Conservation (phyloP, 1,140 invertebrate species). For the Procambarus virginalis region DNA sequence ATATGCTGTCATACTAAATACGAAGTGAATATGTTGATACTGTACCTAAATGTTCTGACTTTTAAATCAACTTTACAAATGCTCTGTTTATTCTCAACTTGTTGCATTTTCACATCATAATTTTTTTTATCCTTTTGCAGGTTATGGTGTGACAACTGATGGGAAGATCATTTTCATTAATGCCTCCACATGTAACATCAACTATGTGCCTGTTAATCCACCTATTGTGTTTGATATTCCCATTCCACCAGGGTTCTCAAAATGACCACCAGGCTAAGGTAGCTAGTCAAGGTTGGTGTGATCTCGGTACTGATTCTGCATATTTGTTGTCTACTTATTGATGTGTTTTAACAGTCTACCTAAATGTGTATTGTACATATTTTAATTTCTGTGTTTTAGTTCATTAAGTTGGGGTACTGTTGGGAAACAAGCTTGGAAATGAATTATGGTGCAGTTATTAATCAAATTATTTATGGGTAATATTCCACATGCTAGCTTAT, state of each 20-base stretch:
- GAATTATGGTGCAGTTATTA: no score
- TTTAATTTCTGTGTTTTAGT: background rate
- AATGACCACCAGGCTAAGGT: slow-evolving; percentile 50
- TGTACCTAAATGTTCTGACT: no score
- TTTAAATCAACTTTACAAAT: no score
- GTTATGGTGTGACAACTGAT: slow-evolving; percentile 86
- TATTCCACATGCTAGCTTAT: no score
- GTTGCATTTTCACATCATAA: background rate
- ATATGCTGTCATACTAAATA: no score
- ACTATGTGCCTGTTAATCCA: slow-evolving; percentile 84
- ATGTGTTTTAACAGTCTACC: background rate
- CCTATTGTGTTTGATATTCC: slow-evolving; percentile 89
- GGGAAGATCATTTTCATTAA: slow-evolving; percentile 89
- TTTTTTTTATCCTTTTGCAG: slow-evolving; percentile 72
- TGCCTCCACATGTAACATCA: slow-evolving; percentile 87
- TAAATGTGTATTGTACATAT: background rate
- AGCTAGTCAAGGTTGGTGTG: background rate
- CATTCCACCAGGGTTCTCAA: slow-evolving; percentile 78
- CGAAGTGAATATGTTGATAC: no score
- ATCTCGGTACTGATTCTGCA: background rate
- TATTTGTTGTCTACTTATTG: background rate
- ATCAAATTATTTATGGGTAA: no score
- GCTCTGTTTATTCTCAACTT: no score
- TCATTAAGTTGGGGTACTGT: background rate
- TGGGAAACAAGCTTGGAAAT: no score